A percentile compares a stretch with the other conserved stretches of the same genome.
phyloP scores from a whole-genome alignment of 2,797 vertebrate species.

The Lithobates pipiens region DNA sequence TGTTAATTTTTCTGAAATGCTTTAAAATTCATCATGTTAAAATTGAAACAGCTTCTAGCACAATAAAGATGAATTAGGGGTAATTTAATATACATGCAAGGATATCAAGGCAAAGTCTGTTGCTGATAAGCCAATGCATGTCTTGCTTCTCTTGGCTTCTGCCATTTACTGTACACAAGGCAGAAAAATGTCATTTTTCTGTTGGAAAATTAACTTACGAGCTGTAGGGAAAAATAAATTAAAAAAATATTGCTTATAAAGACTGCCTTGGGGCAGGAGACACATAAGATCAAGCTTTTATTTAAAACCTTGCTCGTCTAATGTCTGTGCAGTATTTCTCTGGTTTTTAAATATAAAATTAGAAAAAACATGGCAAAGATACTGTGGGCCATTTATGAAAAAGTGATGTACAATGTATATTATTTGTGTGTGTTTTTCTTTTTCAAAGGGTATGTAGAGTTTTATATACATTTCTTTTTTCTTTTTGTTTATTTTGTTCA shows the following conservation, averaged over 20 bases:
- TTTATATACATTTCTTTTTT: too few species aligned
- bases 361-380: background rate
- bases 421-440: too few species aligned
- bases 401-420: too few species aligned
- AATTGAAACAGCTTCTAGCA: slow-evolving; percentile 25
- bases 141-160: slow-evolving; percentile 41
- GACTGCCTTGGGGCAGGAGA: slow-evolving; percentile 45
- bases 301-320: slow-evolving; percentile 16
- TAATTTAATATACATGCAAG: slow-evolving; percentile 44
- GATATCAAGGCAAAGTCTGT: slow-evolving; percentile 50
- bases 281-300: slow-evolving; percentile 35
- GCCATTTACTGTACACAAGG: slow-evolving; percentile 51
- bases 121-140: slow-evolving; percentile 45
- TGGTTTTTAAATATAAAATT: slow-evolving; percentile 12
- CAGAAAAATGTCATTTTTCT: slow-evolving; percentile 45
- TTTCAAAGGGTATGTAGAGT: too few species aligned
- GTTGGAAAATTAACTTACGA: slow-evolving; percentile 56
- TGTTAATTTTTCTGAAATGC: background rate
- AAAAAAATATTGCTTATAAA: slow-evolving; percentile 53
- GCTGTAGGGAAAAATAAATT: slow-evolving; percentile 53
- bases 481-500: too few species aligned
- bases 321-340: too few species aligned
- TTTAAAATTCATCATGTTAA: slow-evolving; percentile 22
- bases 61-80: slow-evolving; percentile 42
- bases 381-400: background rate